These are phyloP conservation scores for Himalopsyche kuldschensis DNA, from an alignment of 2,888 invertebrate species.

Conservation along the genomic window DNA sequence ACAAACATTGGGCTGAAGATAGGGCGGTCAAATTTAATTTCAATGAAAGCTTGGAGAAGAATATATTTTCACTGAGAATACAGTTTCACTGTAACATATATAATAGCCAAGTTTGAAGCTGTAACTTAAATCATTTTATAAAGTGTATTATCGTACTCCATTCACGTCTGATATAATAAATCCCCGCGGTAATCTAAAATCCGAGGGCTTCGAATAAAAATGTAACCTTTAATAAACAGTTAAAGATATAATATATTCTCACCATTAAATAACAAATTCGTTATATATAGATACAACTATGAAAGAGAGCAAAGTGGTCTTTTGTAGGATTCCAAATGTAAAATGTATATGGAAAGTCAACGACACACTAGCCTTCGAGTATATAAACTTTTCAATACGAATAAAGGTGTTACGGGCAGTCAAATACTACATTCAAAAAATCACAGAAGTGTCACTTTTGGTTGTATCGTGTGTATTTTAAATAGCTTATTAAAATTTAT, in stretches of 20 bases:
- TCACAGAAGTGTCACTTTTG: conserved; percentile 22
- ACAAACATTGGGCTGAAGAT: too few species aligned
- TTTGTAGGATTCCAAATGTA: neutral
- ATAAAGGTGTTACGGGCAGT: conserved; percentile 8
- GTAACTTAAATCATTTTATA: too few species aligned
- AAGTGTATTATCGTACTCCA: too few species aligned
- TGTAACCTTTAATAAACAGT: neutral
- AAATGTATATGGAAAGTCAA: neutral
- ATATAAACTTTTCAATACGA: neutral
- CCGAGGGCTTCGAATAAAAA: too few species aligned
- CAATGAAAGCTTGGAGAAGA: too few species aligned
- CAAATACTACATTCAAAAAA: conserved; percentile 26
- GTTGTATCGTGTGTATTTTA: conserved; percentile 10
- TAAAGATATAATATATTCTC: neutral
- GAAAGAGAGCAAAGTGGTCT: neutral
- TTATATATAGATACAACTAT: neutral
- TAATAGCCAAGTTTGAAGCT: too few species aligned
- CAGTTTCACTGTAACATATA: too few species aligned
- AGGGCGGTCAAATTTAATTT: too few species aligned
- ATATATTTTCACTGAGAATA: too few species aligned
- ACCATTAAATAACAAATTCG: neutral
- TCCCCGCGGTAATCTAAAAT: too few species aligned
- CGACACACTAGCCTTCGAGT: neutral
- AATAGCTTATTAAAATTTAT: conserved; percentile 9
- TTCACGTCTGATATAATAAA: too few species aligned